Evolutionary conservation across 2,113 vertebrate genomes (phyloP), one percentile per base, ranked within the genome.

Genomic region (Tachuris rubrigastra): DNA sequence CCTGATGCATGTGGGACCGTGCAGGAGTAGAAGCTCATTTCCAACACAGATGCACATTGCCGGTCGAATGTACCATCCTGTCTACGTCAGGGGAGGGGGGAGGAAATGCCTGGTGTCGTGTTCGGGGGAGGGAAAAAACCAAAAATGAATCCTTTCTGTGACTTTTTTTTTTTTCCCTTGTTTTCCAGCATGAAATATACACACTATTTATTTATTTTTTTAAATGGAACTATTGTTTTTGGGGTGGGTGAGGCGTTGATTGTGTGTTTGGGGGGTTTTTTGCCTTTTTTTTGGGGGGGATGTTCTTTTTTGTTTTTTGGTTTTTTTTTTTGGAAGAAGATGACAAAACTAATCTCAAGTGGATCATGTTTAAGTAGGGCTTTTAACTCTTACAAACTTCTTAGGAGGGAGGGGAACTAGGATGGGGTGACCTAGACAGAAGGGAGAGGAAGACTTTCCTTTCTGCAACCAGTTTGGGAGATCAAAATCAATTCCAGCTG

Each of bases 1-100:
- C 95, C 98, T 96, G 96, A 97, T 98, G 98, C 98, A 99, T 98
- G 98, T 98, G 98, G 98, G 98, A 98, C 98, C 91, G 96, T 98
- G 95, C 87, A 97, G 98, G 98, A 98, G 98, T 98, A 97, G 96
- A 97, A 97, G 97, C 98, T 96, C 88, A 98, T 98, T 98, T 98
- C 98, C 73, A 90, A 94, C 80, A 92, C 94, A 85, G 84, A 95
- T 96, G 91, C 97, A 85, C 93, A 96, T 96, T 33, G 49, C 93
- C 4, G 55, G 95, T 93, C 68, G 52, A 83, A 85, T 72, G 92
- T 93, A 96, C 96, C 96, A 97, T 94, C 85, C 6, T 88, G 92
- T 94, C 94, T 90, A 90, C 93, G 90, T 96, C 81, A 90, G 84
- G 91, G 95, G 87, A 77, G 80, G 94, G 93, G 96, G 95, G 91